Base-by-base conservation (phyloP, 2,888 invertebrate genomes). In the Leucozona laternaria region DNA sequence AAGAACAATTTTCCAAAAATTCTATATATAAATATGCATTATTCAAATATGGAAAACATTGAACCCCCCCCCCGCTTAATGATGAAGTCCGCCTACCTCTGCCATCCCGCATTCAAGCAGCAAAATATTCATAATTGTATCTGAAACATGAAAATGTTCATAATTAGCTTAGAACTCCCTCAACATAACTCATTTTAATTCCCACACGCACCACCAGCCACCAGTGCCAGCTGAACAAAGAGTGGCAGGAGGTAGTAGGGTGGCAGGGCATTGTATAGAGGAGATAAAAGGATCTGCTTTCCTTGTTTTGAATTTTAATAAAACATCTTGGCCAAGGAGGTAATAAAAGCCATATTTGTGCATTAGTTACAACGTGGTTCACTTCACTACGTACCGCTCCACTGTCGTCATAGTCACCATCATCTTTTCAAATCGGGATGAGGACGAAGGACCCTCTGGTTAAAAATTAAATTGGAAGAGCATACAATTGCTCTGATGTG, bases 281-380 rank as follows among this genome's bases (percentile, higher is more conserved):
- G 15, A 22, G 43, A 20, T 22, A 37, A 37, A 53, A 15, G 53
- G 22, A 50, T 31, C 31, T 45, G 48, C 2, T 48, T 20, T 45
- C 1, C 20, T 66, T 66, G 48, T 66, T 45, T 48, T 53, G 22
- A 53, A 76, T 82, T 82, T 86, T 60, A 86, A 86, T 82, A 79
- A 81, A 79, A 79, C 82, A 86, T 86, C 75, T 72, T 86, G 82
- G 62, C 82, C 75, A 82, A 75, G 78, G 66, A 86, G 79, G 71
- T 79, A 86, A 82, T 86, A 82, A 82, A 82, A 79, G 62, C 70
- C 75, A 82, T 66, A 40, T 86, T 86, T 73, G 78, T 79, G 70
- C 82, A 86, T 45, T 78, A 57, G 40, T 71, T 71, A 57, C 20
- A 57, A 71, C 48, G 62, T 58, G 76, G 53, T 62, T 75, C 22